These are phyloP conservation scores for Notolepis coatsorum DNA, from an alignment of 2,797 vertebrate species.

Conservation along the genomic window DNA sequence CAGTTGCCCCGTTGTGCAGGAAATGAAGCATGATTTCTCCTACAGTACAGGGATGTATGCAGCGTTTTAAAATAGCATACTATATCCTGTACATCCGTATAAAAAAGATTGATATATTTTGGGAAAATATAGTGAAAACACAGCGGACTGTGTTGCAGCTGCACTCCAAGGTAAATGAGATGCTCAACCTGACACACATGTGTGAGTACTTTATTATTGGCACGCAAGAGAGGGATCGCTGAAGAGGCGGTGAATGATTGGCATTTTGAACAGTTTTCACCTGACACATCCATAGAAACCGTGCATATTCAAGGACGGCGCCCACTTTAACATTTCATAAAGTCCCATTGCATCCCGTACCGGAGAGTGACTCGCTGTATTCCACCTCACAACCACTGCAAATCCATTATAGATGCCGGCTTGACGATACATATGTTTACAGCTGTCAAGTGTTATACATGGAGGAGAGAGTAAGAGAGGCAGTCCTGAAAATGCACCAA, in stretches of 20 bases:
- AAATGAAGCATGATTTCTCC: neutral
- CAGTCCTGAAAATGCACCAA: constrained; percentile 41
- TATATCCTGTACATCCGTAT: neutral
- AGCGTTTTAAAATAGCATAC: constrained; percentile 7
- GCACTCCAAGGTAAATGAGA: constrained; percentile 4
- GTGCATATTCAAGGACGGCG: constrained; percentile 47
- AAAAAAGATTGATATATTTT: constrained; percentile 10
- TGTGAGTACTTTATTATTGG: constrained; percentile 36
- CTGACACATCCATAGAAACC: constrained; percentile 54
- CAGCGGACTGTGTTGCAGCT: neutral
- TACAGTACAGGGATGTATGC: no score
- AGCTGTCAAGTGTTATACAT: constrained; percentile 63
- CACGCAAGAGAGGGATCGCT: constrained; percentile 21
- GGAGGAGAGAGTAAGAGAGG: constrained; percentile 48
- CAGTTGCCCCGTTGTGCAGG: neutral
- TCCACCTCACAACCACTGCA: constrained; percentile 42
- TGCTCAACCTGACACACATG: constrained; percentile 24
- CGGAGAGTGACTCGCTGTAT: constrained; percentile 63
- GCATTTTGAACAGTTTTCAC: constrained; percentile 32
- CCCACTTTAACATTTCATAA: constrained; percentile 69
- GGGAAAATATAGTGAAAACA: constrained; percentile 32
- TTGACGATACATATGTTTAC: constrained; percentile 74
- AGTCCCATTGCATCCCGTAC: constrained; percentile 59
- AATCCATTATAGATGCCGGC: constrained; percentile 73
- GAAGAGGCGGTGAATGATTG: constrained; percentile 30